Evolutionary conservation across 2,113 vertebrate genomes (phyloP).

Genomic region (Neolamprologus cancellatus): DNA sequence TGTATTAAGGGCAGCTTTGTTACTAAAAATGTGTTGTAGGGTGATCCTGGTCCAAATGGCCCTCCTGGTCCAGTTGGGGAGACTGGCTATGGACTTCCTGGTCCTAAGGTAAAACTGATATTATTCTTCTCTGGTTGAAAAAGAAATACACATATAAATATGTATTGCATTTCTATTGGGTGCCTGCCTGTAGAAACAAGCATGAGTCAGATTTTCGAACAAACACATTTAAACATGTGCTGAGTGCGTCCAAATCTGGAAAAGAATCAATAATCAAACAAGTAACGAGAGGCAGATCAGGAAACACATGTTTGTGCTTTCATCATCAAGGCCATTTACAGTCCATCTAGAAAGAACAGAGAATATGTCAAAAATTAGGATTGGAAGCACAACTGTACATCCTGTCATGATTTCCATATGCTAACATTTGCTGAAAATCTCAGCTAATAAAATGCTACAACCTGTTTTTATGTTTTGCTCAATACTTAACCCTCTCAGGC

Average conservation of each 20-base stretch:
- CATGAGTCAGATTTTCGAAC: not conserved
- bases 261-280: not conserved
- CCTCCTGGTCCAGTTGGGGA: conserved; percentile 80
- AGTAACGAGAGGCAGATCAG: not conserved
- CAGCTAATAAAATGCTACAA: not conserved
- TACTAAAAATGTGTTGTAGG: conserved; percentile 63
- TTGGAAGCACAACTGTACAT: not conserved
- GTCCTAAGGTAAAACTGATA: conserved; percentile 76
- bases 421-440: not conserved
- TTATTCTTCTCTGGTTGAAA: not conserved
- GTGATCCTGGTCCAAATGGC: conserved; percentile 78
- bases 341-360: not conserved
- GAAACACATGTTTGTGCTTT: not conserved
- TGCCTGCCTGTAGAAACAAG: not conserved
- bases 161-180: not conserved
- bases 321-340: not conserved
- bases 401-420: not conserved
- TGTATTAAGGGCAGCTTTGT: not conserved
- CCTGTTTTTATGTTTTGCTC: not conserved
- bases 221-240: not conserved
- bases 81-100: conserved; percentile 84
- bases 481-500: not conserved
- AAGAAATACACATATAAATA: not conserved
- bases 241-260: not conserved
- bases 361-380: not conserved